Evolutionary conservation across 2,113 vertebrate species (phyloP), one percentile per base, ranked within the genome.

Genomic region (Pluvialis apricaria): DNA sequence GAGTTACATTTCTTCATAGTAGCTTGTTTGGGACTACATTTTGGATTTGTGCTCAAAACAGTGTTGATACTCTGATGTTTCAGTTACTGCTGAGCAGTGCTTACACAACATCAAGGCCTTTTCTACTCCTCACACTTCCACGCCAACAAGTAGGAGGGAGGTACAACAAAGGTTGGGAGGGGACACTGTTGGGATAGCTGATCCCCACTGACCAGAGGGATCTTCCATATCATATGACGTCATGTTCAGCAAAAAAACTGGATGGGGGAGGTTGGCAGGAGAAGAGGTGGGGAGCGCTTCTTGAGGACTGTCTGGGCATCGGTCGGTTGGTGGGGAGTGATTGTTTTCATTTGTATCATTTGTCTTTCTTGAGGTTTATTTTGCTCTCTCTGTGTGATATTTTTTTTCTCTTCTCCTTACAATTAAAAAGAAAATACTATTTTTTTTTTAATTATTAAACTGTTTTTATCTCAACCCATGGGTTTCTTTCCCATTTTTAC

Each of bases 211-310:
- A 19, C 44, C 44, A 61, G 31, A 49, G 21, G 3, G 6, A 49
- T 38, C 49, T 38, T 62, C 57, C 34, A 31, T 32, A 38, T 8
- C 34, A 3, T 57, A 60, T 6, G 13, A 13, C 5, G 6, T 11
- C 57, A 49, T 8, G 57, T 17, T n/a, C 24, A 58, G 44, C 44
- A 77, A 18, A 31, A 61, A 31, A 47, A 47, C 18, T 44, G 42
- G 42, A 5, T 49, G 44, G 19, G 4, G 5, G 14, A 6, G 12
- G 42, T 44, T 44, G 42, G 16, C 5, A 4, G 34, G 32, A n/a
- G n/a, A n/a, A n/a, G n/a, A n/a, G 54, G 6, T 3, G 14, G 11
- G 11, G 34, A 11, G 4, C 9, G 4, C 19, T 42, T 5, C 26
- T n/a, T 18, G 14, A 25, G 17, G 32, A 68, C 60, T 40, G n/a